Base-by-base conservation (phyloP, 1,140 invertebrate species). In the Euura saliciscinereae region DNA sequence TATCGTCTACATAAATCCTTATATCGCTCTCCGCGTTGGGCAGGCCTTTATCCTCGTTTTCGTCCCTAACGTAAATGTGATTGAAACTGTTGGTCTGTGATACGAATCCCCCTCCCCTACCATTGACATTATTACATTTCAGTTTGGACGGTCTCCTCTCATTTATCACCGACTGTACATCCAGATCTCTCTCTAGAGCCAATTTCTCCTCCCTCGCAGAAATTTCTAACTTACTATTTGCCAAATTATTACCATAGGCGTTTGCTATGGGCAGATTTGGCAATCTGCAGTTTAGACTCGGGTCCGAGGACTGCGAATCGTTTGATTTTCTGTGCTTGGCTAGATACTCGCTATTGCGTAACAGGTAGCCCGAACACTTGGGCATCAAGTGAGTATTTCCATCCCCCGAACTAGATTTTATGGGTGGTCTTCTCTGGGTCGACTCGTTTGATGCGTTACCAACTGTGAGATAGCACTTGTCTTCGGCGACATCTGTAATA, bases 81-180 rank as follows among this genome's bases (percentile, higher is more conserved):
- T 72, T 74, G 59, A 78, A 83, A 28, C 75, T 77, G 4, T 74
- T 71, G 2, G 43, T 44, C 2, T 68, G 44, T 0, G 66, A 68
- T 2, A 74, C n/a, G 72, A 71, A 72, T 6, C 75, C 73, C 42
- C 78, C 77, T 42, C 73, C 74, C 5, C 6, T 70, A 43, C 11
- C 74, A 45, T 71, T 70, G 11, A 45, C 43, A 3, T 3, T 64
- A 44, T 28, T 69, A 44, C 78, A 75, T 46, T 80, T 85, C 43
- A 86, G 64, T 59, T 80, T 86, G 71, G 84, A 83, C 67, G 85
- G 85, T 68, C 85, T 82, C 68, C 85, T 79, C 75, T 87, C 85
- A 72, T 87, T 87, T 8, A 87, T 87, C 11, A 87, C 74, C 0
- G 85, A 87, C 65, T 87, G 86, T 45, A 87, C 85, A 70, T 87